Percentiles rank a stretch among this genome's conserved stretches.
Evolutionary conservation across 2,888 invertebrate genomes (phyloP).

Genomic region (Dasypolia templi): DNA sequence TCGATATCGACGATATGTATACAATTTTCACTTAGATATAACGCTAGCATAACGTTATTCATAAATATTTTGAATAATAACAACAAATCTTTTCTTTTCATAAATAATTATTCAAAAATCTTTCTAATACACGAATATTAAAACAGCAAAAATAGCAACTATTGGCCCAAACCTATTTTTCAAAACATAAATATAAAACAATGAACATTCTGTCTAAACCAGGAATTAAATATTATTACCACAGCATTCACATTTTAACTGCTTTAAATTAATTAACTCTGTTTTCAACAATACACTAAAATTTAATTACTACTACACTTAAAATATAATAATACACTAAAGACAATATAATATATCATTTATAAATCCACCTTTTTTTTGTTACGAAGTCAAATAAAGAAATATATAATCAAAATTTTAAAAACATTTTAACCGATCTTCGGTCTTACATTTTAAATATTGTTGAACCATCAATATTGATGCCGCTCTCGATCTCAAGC

Average conservation of each 20-base stretch:
- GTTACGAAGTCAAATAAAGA: background rate
- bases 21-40: constrained; percentile 66
- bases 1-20: constrained; percentile 83
- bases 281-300: background rate
- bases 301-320: too few species aligned
- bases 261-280: constrained; percentile 24
- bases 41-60: background rate
- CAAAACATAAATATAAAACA: background rate
- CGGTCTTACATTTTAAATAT: background rate
- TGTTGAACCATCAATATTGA: background rate
- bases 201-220: constrained; percentile 20
- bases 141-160: background rate
- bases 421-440: background rate
- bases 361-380: background rate
- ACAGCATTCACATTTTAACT: constrained; percentile 78
- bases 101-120: background rate
- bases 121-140: background rate
- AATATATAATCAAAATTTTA: too few species aligned
- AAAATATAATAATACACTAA: too few species aligned
- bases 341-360: background rate
- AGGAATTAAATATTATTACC: constrained; percentile 78
- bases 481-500: background rate
- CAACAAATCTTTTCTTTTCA: background rate
- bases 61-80: constrained; percentile 1
- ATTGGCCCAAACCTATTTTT: background rate